phyloP scores from a whole-genome alignment of 37 sponge, comb jelly and placozoan genomes.

The Hexactinellida sp. region DNA sequence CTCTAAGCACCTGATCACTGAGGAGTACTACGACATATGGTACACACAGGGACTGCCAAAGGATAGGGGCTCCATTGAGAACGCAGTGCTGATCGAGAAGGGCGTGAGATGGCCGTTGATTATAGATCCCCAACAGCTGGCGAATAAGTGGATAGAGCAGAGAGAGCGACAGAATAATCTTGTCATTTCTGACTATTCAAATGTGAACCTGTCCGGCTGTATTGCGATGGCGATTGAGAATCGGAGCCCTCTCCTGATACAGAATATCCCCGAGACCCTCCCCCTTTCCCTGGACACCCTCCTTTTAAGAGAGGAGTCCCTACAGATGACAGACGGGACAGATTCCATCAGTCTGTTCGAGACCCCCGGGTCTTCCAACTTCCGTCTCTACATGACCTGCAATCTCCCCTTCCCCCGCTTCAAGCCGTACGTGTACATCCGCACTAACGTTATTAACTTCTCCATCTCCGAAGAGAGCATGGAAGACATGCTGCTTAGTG shows the following conservation, averaged over 20 bases:
- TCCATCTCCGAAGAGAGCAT: not conserved
- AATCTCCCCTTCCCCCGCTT: not conserved
- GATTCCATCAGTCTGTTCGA: not conserved
- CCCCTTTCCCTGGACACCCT: not conserved
- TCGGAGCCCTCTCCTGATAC: not conserved
- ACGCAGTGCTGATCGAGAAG: not conserved
- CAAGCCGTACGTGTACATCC: not conserved
- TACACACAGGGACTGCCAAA: not conserved
- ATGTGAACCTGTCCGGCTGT: not conserved
- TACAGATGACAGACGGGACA: not conserved
- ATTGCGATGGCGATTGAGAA: not conserved
- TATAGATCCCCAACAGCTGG: not conserved
- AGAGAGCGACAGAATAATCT: not conserved
- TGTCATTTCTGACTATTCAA: not conserved
- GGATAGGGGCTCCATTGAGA: slow-evolving; percentile 8
- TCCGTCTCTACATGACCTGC: slow-evolving; percentile 1
- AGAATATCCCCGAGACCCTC: not conserved
- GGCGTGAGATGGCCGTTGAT: not conserved
- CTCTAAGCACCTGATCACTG: slow-evolving; percentile 1
- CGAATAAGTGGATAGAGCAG: not conserved
- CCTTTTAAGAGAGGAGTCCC: not conserved
- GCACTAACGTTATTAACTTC: not conserved
- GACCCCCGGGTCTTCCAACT: not conserved
- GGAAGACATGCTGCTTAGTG: not conserved
- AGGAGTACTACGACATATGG: not conserved